Conservation (phyloP, 1,140 invertebrate genomes). For the Brachionus paranguensis region DNA sequence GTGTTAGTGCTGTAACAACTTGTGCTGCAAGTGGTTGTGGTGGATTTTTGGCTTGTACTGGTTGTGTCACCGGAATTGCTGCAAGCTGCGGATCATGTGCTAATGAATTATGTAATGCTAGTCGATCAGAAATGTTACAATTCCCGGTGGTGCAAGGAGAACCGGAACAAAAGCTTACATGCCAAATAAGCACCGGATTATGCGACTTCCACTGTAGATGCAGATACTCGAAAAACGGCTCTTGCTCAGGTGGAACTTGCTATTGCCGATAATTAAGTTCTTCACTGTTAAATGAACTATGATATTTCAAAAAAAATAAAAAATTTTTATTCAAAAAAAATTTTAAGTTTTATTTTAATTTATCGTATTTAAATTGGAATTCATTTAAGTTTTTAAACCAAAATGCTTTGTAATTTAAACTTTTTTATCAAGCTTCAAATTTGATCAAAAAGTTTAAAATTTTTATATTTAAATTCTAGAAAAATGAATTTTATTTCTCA, state of each 20-base stretch:
- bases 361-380: too few relatives aligned
- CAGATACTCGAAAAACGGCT: background rate
- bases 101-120: conserved; percentile 9
- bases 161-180: conserved; percentile 1
- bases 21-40: conserved; percentile 17
- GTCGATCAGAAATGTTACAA: background rate
- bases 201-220: conserved; percentile 33
- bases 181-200: background rate
- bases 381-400: too few relatives aligned
- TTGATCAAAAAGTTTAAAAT: too few relatives aligned
- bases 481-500: too few relatives aligned
- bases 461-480: too few relatives aligned
- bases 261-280: background rate
- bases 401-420: too few relatives aligned
- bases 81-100: conserved; percentile 6
- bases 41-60: conserved; percentile 4
- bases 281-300: background rate
- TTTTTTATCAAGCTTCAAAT: too few relatives aligned
- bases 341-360: too few relatives aligned
- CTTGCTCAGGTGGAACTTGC: conserved; percentile 29
- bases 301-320: too few relatives aligned
- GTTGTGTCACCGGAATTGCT: conserved; percentile 27
- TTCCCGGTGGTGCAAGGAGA: background rate
- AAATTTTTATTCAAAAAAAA: too few relatives aligned
- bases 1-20: background rate